These are phyloP conservation scores for Rhinoraja longicauda DNA, from an alignment of 2,797 vertebrate species.

Conservation along the genomic window DNA sequence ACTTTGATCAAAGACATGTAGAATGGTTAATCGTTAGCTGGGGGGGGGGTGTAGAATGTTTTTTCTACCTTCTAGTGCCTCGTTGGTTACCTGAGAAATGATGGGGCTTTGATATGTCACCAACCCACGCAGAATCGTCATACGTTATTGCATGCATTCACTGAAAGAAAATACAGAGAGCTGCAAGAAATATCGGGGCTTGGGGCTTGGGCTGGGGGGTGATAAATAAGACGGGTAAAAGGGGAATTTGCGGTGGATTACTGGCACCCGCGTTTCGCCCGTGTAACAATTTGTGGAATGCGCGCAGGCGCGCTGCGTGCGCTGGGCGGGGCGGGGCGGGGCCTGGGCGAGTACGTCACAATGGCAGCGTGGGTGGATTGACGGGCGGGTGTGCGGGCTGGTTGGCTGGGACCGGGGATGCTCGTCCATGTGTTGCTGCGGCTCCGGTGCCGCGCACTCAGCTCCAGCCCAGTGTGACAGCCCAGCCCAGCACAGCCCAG, in stretches of 20 bases:
- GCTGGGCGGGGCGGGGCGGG: background rate
- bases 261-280: too few relatives aligned
- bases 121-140: background rate
- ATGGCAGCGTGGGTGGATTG: background rate
- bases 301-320: background rate
- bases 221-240: too few relatives aligned
- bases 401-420: background rate
- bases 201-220: background rate
- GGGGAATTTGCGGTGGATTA: background rate
- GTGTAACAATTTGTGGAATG: slow-evolving; percentile 24
- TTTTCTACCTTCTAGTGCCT: background rate
- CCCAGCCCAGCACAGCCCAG: background rate
- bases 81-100: background rate
- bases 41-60: too few relatives aligned
- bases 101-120: background rate
- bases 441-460: background rate
- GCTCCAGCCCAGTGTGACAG: background rate
- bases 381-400: background rate
- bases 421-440: background rate
- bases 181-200: background rate
- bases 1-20: too few relatives aligned
- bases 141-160: background rate
- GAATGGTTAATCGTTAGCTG: too few relatives aligned
- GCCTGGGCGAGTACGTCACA: background rate
- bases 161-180: background rate